phyloP scores from a whole-genome alignment of 1,140 invertebrate genomes.

The Orius insidiosus region DNA sequence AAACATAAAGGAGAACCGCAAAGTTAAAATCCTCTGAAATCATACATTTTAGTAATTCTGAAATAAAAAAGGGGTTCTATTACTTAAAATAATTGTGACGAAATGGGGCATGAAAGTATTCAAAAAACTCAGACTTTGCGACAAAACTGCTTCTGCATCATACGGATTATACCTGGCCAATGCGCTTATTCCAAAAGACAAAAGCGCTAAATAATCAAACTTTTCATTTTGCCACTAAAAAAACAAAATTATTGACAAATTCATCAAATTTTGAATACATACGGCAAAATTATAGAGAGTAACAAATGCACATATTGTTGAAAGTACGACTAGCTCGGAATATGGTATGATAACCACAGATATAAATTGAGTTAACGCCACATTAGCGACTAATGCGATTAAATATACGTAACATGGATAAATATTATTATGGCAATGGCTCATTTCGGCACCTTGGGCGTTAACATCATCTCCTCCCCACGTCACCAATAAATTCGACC shows the following conservation, averaged over 20 bases:
- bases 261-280: conserved; percentile 14
- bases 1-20: conserved; percentile 52
- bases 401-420: conserved; percentile 66
- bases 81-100: too few species aligned
- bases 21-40: not conserved
- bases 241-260: conserved; percentile 4
- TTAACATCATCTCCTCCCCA: conserved; percentile 46
- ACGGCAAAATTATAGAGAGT: conserved; percentile 49
- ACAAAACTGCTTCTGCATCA: conserved; percentile 59
- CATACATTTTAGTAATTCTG: too few species aligned
- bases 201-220: conserved; percentile 46
- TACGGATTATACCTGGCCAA: conserved; percentile 63
- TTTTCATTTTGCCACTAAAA: conserved; percentile 15
- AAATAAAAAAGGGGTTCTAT: too few species aligned
- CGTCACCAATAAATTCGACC: conserved; percentile 58
- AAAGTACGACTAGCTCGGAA: conserved; percentile 61
- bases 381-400: conserved; percentile 47
- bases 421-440: conserved; percentile 64
- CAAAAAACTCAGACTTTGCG: conserved; percentile 58
- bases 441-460: conserved; percentile 56
- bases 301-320: conserved; percentile 49
- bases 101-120: conserved; percentile 37
- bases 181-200: conserved; percentile 64
- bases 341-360: conserved; percentile 59
- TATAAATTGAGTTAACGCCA: conserved; percentile 58